A percentile compares a stretch with the other conserved stretches of the same genome.
Evolutionary conservation across 2,888 invertebrate genomes (phyloP).

Genomic region (Diabrotica balteata): DNA sequence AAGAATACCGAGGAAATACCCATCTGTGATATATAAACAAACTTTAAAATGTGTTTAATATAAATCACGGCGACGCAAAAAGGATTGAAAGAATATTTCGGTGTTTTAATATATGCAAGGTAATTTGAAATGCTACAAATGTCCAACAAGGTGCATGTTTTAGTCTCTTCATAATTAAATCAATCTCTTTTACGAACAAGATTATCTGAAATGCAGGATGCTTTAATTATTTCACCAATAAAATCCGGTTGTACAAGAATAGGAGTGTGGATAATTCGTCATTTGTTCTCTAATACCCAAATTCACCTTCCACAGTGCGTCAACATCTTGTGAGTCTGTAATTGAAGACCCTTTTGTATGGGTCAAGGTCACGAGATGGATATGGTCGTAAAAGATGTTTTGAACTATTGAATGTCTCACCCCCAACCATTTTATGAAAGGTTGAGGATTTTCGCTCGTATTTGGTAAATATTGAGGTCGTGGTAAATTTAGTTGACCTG

Average conservation of each 20-base stretch:
- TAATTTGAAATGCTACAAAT: too few relatives aligned
- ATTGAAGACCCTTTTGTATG: constrained; percentile 34
- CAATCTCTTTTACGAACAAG: too few relatives aligned
- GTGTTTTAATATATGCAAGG: too few relatives aligned
- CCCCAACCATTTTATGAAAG: constrained; percentile 13
- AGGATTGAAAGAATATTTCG: too few relatives aligned
- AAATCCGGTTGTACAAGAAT: constrained; percentile 27
- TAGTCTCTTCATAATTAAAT: too few relatives aligned
- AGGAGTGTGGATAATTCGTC: constrained; percentile 28
- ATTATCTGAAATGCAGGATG: constrained; percentile 9
- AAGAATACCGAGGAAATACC: too few relatives aligned
- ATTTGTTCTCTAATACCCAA: constrained; percentile 31
- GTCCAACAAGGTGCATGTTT: too few relatives aligned
- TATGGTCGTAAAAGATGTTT: constrained; percentile 13
- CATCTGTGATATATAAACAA: too few relatives aligned
- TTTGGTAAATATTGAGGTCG: constrained; percentile 27
- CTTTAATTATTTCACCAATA: constrained; percentile 28
- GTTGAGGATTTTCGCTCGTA: constrained; percentile 10
- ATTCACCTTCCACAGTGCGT: constrained; percentile 34
- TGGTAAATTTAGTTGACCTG: constrained; percentile 31
- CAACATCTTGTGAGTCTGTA: constrained; percentile 33
- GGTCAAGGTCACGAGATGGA: constrained; percentile 8
- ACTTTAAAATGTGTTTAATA: too few relatives aligned
- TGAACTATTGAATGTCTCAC: constrained; percentile 9
- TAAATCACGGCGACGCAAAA: too few relatives aligned